Evolutionary conservation across 2,888 invertebrate genomes (phyloP).

Genomic region (Reticulitermes lucifugus): DNA sequence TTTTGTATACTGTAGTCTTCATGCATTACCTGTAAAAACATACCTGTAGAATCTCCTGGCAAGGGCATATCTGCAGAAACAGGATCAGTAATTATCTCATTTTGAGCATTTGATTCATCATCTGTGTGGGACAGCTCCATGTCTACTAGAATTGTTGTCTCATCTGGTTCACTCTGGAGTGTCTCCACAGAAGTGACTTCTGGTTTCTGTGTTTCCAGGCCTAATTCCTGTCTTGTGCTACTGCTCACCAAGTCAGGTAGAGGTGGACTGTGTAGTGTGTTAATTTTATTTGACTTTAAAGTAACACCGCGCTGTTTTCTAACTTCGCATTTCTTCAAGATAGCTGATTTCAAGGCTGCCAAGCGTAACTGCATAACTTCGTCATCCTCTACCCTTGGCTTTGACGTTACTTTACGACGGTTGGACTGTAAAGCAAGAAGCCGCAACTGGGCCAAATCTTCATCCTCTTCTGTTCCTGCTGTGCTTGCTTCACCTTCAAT

Average conservation of each 20-base stretch:
- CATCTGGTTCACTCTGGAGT: constrained; percentile 31
- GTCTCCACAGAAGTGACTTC: background rate
- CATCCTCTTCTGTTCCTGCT: constrained; percentile 24
- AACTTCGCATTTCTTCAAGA: constrained; percentile 31
- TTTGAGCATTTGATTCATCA: constrained; percentile 31
- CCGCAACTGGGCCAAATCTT: constrained; percentile 28
- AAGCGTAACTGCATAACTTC: constrained; percentile 36
- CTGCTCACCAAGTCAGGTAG: background rate
- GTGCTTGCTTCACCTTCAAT: background rate
- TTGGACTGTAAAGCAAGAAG: constrained; percentile 32
- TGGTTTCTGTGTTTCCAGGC: background rate
- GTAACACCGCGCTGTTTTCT: constrained; percentile 32
- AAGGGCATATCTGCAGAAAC: constrained; percentile 15
- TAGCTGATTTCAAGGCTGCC: constrained; percentile 31
- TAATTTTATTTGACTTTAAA: background rate
- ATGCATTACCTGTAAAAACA: background rate
- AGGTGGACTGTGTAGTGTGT: background rate
- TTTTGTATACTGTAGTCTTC: background rate
- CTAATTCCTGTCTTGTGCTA: background rate
- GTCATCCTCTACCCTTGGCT: constrained; percentile 24
- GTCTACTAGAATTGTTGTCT: constrained; percentile 44
- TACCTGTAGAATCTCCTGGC: background rate
- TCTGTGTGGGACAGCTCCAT: constrained; percentile 44
- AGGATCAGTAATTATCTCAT: background rate
- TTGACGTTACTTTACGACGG: background rate